Conservation (phyloP, 2,888 invertebrate species). For the Cremastinae sp. region DNA sequence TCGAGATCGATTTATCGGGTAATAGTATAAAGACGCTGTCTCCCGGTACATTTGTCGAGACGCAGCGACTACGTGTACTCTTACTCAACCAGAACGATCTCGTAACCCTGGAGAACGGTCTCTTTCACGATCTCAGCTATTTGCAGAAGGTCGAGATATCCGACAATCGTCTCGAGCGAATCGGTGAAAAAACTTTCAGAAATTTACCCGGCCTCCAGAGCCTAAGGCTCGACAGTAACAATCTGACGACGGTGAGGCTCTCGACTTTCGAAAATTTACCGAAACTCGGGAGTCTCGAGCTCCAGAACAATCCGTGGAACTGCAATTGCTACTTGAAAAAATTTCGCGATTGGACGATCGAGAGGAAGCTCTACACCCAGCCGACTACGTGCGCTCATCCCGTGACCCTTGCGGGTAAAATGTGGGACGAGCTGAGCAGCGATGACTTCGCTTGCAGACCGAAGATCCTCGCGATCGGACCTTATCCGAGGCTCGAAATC, state of each 20-base stretch:
- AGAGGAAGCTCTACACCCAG: slow-evolving; percentile 87
- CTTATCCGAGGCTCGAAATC: slow-evolving; percentile 83
- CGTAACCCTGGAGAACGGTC: slow-evolving; percentile 86
- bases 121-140: slow-evolving; percentile 88
- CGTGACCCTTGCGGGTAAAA: slow-evolving; percentile 84
- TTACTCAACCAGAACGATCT: slow-evolving; percentile 89
- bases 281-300: slow-evolving; percentile 87
- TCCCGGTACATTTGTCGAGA: slow-evolving; percentile 87
- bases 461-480: slow-evolving; percentile 81
- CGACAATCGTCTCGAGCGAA: slow-evolving; percentile 86
- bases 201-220: slow-evolving; percentile 86
- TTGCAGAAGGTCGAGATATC: slow-evolving; percentile 89
- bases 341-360: slow-evolving; percentile 89
- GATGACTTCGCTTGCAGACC: slow-evolving; percentile 92
- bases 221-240: slow-evolving; percentile 88
- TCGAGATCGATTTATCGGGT: slow-evolving; percentile 90
- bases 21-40: slow-evolving; percentile 86
- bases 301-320: slow-evolving; percentile 92
- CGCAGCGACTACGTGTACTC: slow-evolving; percentile 86
- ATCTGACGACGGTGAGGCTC: slow-evolving; percentile 85
- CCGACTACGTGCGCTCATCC: slow-evolving; percentile 89
- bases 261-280: slow-evolving; percentile 85
- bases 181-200: slow-evolving; percentile 87
- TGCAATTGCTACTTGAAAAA: slow-evolving; percentile 92
- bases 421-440: slow-evolving; percentile 87